A percentile compares a stretch with the other conserved stretches of the same genome.
Evolutionary conservation across 2,797 vertebrate genomes (phyloP).

Genomic region (Enteromius viviparus): DNA sequence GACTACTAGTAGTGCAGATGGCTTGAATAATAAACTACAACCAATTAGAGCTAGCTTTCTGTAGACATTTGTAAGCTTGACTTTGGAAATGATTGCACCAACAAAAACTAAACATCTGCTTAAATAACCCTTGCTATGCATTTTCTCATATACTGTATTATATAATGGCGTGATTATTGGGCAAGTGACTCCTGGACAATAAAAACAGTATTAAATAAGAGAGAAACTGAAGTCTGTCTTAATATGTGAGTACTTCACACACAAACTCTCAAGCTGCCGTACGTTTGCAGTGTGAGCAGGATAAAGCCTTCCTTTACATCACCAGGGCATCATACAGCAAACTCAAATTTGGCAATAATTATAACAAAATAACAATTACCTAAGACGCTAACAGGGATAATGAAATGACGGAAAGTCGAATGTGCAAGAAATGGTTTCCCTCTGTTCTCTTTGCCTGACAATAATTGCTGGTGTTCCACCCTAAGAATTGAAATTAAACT

Average conservation of each 20-base stretch:
- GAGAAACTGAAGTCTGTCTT: not conserved
- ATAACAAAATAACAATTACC: too few relatives aligned
- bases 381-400: too few relatives aligned
- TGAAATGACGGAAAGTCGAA: too few relatives aligned
- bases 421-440: too few relatives aligned
- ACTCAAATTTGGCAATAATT: too few relatives aligned
- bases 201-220: not conserved
- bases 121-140: not conserved
- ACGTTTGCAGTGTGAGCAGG: too few relatives aligned
- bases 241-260: not conserved
- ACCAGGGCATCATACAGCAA: too few relatives aligned
- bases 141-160: not conserved
- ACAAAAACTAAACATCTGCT: not conserved
- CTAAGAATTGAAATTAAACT: too few relatives aligned
- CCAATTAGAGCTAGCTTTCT: not conserved
- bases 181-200: not conserved
- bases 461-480: too few relatives aligned
- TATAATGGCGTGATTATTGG: not conserved
- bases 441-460: too few relatives aligned
- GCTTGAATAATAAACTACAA: not conserved
- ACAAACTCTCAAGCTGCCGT: not conserved
- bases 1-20: too few relatives aligned
- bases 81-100: not conserved
- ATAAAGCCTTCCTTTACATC: too few relatives aligned
- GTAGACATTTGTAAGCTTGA: not conserved